Percentiles rank a stretch among this genome's conserved stretches.
These are phyloP conservation scores for Brachionus calyciflorus DNA, from an alignment of 1,140 invertebrate genomes.

Conservation along the genomic window DNA sequence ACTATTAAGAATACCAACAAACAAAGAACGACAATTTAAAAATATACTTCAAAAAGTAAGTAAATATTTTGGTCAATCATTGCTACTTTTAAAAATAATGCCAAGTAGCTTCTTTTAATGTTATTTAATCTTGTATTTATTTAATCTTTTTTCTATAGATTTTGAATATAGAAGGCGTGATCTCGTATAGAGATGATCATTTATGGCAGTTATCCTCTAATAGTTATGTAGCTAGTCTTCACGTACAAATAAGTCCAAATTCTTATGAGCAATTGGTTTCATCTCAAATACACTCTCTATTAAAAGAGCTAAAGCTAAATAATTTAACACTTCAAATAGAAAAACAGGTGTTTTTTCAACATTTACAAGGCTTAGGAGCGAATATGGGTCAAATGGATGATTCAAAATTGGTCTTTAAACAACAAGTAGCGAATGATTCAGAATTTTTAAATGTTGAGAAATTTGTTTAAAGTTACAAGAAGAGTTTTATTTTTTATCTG, in stretches of 20 bases:
- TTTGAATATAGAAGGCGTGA: slow-evolving; percentile 59
- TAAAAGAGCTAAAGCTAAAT: slow-evolving; percentile 57
- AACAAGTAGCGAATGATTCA: not conserved
- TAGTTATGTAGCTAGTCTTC: slow-evolving; percentile 58
- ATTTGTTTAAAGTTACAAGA: slow-evolving; percentile 43
- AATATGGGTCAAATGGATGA: slow-evolving; percentile 50
- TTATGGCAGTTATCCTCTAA: slow-evolving; percentile 62
- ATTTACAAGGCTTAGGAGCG: slow-evolving; percentile 58
- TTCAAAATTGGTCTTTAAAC: not conserved
- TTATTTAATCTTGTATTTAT: too few species aligned
- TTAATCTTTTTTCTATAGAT: slow-evolving; percentile 53
- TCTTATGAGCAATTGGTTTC: slow-evolving; percentile 60
- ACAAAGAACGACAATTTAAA: slow-evolving; percentile 14
- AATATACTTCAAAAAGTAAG: slow-evolving; percentile 33
- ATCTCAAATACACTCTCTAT: slow-evolving; percentile 56
- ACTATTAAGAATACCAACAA: slow-evolving; percentile 29
- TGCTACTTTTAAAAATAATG: too few species aligned
- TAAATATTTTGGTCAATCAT: too few species aligned
- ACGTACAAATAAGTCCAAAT: slow-evolving; percentile 59
- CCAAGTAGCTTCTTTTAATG: too few species aligned
- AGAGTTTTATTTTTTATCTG: too few species aligned
- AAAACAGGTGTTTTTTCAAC: slow-evolving; percentile 59
- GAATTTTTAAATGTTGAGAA: slow-evolving; percentile 35
- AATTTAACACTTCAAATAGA: slow-evolving; percentile 60
- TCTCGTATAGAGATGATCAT: slow-evolving; percentile 60